These are phyloP conservation scores for Leptosomus discolor DNA, from an alignment of 2,113 vertebrate genomes.

Conservation along the genomic window DNA sequence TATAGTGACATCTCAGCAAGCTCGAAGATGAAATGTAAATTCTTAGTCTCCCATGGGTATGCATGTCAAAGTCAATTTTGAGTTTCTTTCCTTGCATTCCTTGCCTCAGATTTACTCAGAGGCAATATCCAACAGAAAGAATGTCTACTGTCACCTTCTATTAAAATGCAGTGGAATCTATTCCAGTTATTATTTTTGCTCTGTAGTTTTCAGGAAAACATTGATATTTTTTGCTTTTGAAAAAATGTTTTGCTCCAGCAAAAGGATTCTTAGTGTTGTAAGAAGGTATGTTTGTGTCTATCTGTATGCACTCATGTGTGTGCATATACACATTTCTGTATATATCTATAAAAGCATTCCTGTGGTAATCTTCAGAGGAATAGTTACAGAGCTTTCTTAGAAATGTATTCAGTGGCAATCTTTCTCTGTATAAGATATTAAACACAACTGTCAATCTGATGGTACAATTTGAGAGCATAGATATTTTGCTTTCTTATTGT, in stretches of 20 bases:
- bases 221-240: neutral
- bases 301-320: neutral
- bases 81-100: conserved; percentile 37
- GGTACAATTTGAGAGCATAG: neutral
- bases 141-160: neutral
- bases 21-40: conserved; percentile 48
- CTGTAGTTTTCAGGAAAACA: neutral
- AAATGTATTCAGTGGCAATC: neutral
- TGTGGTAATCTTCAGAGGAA: neutral
- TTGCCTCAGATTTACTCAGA: conserved; percentile 1
- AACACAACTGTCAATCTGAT: neutral
- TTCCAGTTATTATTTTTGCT: neutral
- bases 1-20: conserved; percentile 48
- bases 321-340: neutral
- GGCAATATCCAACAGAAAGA: conserved; percentile 11
- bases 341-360: neutral
- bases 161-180: neutral
- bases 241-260: neutral
- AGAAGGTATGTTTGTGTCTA: neutral
- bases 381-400: neutral
- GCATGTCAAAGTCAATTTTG: conserved; percentile 63
- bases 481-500: neutral
- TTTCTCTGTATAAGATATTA: neutral
- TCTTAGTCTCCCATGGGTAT: neutral
- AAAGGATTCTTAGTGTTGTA: neutral